Base-by-base conservation (phyloP, 1,140 invertebrate genomes). In the Eriosoma lanigerum region DNA sequence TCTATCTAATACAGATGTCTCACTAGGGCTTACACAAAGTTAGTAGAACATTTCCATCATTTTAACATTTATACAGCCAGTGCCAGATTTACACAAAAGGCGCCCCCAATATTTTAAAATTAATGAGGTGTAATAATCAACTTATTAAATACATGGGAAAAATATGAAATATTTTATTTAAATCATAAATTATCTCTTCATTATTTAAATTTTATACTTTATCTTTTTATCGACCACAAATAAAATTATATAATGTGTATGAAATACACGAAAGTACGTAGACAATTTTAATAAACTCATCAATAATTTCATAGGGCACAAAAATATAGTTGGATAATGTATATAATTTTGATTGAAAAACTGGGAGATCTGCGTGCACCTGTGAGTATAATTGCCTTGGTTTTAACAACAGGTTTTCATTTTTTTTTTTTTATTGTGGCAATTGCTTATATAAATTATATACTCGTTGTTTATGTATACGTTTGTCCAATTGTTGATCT, bases 131-230 rank as follows among this genome's bases (percentile, higher is more conserved):
- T 50, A 72, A 72, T 72, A 72, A 50, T 72, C 68, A 29, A 72
- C 46, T 29, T 15, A 52, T 72, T 68, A 68, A 48, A 68, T 38
- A 68, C 66, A 29, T 26, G 0, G 12, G 32, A 21, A 50, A 32
- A 15, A 60, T 60, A 72, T 72, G 52, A 52, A 52, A 52, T n/a
- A 72, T 52, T 72, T 72, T 72, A 52, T 72, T 52, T 72, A 72
- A 9, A 72, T 52, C 54, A 62, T 60, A 46, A 44, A 62, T 21
- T 72, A 46, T 68, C n/a, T 44, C 44, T n/a, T n/a, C n/a, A n/a
- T n/a, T n/a, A 75, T 56, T n/a, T 62, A 48, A 38, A 62, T 58
- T 78, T 62, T 68, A 21, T 44, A 46, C 21, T 78, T 48, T 60
- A 44, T 66, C 32, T 32, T 73, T 50, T 56, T 56, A 38, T 56